Base-by-base conservation (phyloP, 2,113 vertebrate species). In the Pelusios castaneus region DNA sequence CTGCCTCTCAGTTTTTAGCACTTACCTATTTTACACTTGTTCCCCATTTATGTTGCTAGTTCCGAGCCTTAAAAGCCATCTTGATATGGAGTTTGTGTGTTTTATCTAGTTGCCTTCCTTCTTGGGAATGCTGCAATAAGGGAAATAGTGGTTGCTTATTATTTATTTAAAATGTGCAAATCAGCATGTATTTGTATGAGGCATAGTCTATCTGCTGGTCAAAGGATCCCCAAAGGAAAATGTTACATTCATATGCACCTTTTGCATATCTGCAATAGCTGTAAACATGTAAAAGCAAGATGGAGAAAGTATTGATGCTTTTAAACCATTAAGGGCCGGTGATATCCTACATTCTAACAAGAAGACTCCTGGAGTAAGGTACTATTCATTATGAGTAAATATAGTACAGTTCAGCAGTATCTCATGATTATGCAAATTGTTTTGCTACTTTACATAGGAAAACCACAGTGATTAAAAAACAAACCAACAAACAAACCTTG, bases 61-160 rank as follows among this genome's bases (percentile, higher is more conserved):
- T 88, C 78, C 92, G 29, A 7, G 31, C 63, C 67, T 89, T 85
- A 51, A 95, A 83, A 97, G 43, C 80, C 4, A 19, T 63, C 93
- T 54, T 60, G 88, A 27, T 76, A 13, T 0, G 29, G 19, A 19
- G 63, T 91, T 83, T 19, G 41, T 51, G 51, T 8, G 5, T 19
- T 77, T 76, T 34, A 60, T 78, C 84, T 45, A 16, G 90, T 89
- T 88, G 12, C 78, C 56, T 75, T 80, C 79, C 8, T 51, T 43
- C 5, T 34, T 49, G 80, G 58, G 27, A 78, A 43, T 0, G 10
- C 76, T 55, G 84, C 52, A 89, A 85, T 84, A 93, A 67, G 77
- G 2, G 3, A 17, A 58, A 45, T 5, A 60, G 47, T 19, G 56
- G 31, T 78, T 83, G 9, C 91, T 96, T 94, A 93, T 97, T 31